phyloP scores from a whole-genome alignment of 2,113 vertebrate genomes.

The Sapajus apella region DNA sequence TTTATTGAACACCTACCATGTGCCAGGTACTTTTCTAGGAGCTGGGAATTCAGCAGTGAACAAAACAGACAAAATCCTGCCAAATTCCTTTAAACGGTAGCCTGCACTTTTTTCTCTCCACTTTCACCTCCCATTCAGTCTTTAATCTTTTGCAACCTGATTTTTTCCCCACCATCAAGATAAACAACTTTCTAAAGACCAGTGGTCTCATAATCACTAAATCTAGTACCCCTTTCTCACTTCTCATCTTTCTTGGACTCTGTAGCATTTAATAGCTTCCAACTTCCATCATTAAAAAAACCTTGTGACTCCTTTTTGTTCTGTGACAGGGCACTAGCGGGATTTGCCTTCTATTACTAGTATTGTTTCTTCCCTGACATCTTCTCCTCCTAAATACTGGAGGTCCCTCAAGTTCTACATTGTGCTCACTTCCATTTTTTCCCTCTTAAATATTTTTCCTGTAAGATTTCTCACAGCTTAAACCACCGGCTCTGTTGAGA shows the following conservation, averaged over 20 bases:
- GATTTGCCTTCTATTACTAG: neutral
- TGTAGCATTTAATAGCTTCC: neutral
- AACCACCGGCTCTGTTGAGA: neutral
- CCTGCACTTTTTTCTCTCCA: neutral
- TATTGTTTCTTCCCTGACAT: neutral
- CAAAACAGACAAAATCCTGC: constrained; percentile 24
- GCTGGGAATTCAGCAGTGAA: neutral
- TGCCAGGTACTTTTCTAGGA: constrained; percentile 2
- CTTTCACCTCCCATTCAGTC: neutral
- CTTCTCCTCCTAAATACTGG: neutral
- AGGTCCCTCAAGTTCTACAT: neutral
- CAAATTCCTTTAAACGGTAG: neutral
- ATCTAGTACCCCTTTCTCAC: neutral
- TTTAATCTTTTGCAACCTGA: neutral
- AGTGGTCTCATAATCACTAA: neutral
- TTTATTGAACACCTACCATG: neutral
- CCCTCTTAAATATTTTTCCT: neutral
- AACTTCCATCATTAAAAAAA: neutral
- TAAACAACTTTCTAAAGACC: neutral
- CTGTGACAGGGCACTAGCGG: neutral
- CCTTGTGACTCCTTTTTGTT: neutral
- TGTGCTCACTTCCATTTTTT: neutral
- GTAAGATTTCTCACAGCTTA: neutral
- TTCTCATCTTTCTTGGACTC: neutral
- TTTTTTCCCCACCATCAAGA: neutral